Conservation (phyloP, 2,113 vertebrate genomes). For the Dromas ardeola region DNA sequence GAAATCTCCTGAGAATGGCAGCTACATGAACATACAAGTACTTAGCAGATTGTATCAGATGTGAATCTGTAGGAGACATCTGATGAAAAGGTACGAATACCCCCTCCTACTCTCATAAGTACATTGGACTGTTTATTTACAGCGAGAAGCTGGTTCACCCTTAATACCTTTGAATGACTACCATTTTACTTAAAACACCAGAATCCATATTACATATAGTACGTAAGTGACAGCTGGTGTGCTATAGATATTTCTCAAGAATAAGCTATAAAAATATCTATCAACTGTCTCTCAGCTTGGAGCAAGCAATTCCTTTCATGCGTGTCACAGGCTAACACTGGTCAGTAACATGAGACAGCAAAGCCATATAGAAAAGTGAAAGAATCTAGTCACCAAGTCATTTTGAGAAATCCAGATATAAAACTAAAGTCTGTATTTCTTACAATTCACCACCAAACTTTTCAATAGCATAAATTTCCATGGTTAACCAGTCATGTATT, state of each 20-base stretch:
- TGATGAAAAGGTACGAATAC: neutral
- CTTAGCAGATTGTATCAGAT: neutral
- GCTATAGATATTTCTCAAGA: neutral
- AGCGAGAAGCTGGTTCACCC: neutral
- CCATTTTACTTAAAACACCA: neutral
- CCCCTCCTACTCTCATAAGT: neutral
- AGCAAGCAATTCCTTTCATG: neutral
- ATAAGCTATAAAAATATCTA: neutral
- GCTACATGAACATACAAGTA: neutral
- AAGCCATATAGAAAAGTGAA: neutral
- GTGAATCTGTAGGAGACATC: neutral
- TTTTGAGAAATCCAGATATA: neutral
- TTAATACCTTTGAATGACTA: neutral
- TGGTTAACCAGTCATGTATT: neutral
- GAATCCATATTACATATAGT: neutral
- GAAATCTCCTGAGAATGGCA: neutral
- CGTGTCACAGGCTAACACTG: neutral
- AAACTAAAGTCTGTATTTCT: neutral
- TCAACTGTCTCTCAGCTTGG: neutral
- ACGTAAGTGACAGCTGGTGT: neutral
- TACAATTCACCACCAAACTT: neutral
- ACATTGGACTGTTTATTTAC: neutral
- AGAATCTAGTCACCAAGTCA: neutral
- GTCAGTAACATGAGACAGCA: neutral
- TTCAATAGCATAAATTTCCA: neutral